phyloP scores from a whole-genome alignment of 2,113 vertebrate genomes.

The Leptocoma aspasia region DNA sequence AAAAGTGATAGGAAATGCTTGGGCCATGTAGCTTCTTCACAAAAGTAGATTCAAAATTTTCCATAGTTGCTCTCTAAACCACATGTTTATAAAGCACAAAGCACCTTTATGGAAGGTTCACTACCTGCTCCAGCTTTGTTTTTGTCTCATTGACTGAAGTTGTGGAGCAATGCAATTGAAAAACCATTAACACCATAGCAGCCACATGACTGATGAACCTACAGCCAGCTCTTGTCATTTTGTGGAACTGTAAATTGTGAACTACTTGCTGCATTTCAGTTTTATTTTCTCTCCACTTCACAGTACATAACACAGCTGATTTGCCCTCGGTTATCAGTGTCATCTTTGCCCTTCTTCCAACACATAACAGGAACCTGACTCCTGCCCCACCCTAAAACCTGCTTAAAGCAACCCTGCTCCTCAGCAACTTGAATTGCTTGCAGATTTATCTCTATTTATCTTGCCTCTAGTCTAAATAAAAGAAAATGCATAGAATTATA shows the following conservation, averaged over 20 bases:
- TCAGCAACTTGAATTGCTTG: not conserved
- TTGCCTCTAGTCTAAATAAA: not conserved
- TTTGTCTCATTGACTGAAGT: not conserved
- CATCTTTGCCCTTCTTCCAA: not conserved
- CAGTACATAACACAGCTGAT: not conserved
- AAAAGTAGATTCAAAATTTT: not conserved
- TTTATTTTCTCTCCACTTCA: not conserved
- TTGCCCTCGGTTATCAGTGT: not conserved
- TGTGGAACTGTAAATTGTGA: not conserved
- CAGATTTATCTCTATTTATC: not conserved
- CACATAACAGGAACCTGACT: not conserved
- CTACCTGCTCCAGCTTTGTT: not conserved
- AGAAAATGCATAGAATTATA: not conserved
- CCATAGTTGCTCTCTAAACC: not conserved
- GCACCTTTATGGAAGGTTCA: not conserved
- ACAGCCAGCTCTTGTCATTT: not conserved
- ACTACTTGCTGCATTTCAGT: not conserved
- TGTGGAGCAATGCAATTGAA: not conserved
- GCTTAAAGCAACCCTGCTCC: not conserved
- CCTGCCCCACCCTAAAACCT: not conserved
- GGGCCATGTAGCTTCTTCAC: fast-evolving
- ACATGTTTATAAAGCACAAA: not conserved
- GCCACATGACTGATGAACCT: not conserved
- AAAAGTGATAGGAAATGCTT: not conserved
- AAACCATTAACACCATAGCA: not conserved